A percentile compares a stretch with the other conserved stretches of the same genome.
Conservation (phyloP, 2,888 invertebrate genomes). For the Seladonia tumulorum region DNA sequence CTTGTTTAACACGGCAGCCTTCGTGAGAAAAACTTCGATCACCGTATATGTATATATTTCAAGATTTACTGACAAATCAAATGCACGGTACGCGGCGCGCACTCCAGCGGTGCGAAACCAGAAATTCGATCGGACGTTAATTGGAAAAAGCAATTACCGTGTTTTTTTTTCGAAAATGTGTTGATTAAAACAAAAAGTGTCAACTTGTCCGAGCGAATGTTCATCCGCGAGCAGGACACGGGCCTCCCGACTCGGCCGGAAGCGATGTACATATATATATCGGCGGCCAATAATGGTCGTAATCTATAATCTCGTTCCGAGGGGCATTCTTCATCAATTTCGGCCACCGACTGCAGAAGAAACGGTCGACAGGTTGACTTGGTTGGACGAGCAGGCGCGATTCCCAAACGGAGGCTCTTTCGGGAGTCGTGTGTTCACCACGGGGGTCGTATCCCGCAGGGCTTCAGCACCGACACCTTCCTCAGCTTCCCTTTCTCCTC, state of each 20-base stretch:
- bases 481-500: constrained; percentile 51
- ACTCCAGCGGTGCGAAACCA: background rate
- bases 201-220: background rate
- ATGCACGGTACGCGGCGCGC: background rate
- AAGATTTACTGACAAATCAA: background rate
- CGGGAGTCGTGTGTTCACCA: constrained; percentile 83
- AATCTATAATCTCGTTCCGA: constrained; percentile 60
- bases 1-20: background rate
- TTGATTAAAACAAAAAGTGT: background rate
- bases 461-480: constrained; percentile 80
- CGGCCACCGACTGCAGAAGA: constrained; percentile 52
- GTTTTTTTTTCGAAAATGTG: background rate
- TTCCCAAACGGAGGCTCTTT: constrained; percentile 82
- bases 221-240: background rate
- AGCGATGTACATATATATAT: constrained; percentile 53
- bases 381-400: constrained; percentile 64
- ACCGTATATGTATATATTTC: background rate
- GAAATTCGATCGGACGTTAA: background rate
- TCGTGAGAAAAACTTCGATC: background rate
- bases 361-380: constrained; percentile 68
- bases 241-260: background rate
- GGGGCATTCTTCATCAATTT: constrained; percentile 67
- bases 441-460: constrained; percentile 83
- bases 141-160: background rate
- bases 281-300: constrained; percentile 42